Conservation (phyloP, 2,888 invertebrate genomes). For the Drosophila colorata region DNA sequence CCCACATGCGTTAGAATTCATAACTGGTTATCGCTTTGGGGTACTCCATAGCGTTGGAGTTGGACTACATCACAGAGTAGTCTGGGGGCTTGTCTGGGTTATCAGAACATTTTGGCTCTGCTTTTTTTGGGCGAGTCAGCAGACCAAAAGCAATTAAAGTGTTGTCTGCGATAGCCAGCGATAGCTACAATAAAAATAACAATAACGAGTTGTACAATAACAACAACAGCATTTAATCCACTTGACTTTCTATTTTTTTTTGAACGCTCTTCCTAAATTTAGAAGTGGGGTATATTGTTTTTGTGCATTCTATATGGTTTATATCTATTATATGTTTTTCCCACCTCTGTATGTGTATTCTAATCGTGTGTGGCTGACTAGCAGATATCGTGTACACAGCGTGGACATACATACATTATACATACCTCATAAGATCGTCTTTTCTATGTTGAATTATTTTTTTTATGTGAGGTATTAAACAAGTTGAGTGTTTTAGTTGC, state of each 20-base stretch:
- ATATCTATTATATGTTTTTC: too few relatives aligned
- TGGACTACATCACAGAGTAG: slow-evolving; percentile 8
- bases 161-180: slow-evolving; percentile 44
- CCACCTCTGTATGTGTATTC: too few relatives aligned
- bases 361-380: too few relatives aligned
- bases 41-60: slow-evolving; percentile 10
- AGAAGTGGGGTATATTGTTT: not conserved
- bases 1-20: slow-evolving; percentile 55
- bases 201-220: slow-evolving; percentile 3
- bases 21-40: slow-evolving; percentile 43
- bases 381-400: too few relatives aligned
- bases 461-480: too few relatives aligned
- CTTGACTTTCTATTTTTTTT: slow-evolving; percentile 23
- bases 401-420: too few relatives aligned
- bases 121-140: slow-evolving; percentile 24
- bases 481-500: not conserved
- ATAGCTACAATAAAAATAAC: slow-evolving; percentile 12
- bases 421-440: too few relatives aligned
- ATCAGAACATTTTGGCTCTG: slow-evolving; percentile 25
- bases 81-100: slow-evolving; percentile 34
- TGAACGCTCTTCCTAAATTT: not conserved
- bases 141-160: slow-evolving; percentile 58
- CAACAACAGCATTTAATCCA: slow-evolving; percentile 10
- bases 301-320: too few relatives aligned
- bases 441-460: too few relatives aligned